These are phyloP conservation scores for Yponomeuta evonymella DNA, from an alignment of 2,888 invertebrate species.

Conservation along the genomic window DNA sequence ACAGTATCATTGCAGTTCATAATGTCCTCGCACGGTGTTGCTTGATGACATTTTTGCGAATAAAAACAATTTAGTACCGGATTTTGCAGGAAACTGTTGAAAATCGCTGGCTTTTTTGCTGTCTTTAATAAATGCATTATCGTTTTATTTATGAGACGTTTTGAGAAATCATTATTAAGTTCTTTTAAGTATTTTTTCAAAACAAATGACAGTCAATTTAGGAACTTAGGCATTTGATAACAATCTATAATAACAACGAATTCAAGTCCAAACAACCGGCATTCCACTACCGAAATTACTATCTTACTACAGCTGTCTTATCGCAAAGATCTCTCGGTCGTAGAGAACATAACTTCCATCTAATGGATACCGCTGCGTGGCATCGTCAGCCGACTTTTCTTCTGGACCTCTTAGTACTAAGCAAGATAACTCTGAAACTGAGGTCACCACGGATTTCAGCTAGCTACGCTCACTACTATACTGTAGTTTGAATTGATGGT, in stretches of 20 bases:
- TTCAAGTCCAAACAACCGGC: not conserved
- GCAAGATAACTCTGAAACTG: no score
- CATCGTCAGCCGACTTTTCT: not conserved
- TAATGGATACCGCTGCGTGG: not conserved
- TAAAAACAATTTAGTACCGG: not conserved
- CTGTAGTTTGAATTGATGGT: not conserved
- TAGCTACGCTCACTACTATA: no score
- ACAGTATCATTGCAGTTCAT: not conserved
- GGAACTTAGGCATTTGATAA: not conserved
- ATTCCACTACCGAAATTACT: not conserved
- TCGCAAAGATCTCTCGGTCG: not conserved
- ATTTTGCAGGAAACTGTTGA: not conserved
- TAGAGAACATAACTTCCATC: not conserved
- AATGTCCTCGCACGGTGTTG: not conserved
- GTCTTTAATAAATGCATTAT: no score
- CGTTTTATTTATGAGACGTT: no score
- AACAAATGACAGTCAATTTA: not conserved
- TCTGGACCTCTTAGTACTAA: no score
- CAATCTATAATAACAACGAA: not conserved
- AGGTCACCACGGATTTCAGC: no score
- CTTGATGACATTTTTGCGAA: not conserved
- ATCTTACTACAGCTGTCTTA: not conserved
- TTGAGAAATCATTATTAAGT: no score
- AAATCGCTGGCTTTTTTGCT: not conserved
- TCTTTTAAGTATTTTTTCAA: not conserved